Evolutionary conservation across 2,113 vertebrate species (phyloP), one percentile per base, ranked within the genome.

Genomic region (Nothoprocta perdicaria): DNA sequence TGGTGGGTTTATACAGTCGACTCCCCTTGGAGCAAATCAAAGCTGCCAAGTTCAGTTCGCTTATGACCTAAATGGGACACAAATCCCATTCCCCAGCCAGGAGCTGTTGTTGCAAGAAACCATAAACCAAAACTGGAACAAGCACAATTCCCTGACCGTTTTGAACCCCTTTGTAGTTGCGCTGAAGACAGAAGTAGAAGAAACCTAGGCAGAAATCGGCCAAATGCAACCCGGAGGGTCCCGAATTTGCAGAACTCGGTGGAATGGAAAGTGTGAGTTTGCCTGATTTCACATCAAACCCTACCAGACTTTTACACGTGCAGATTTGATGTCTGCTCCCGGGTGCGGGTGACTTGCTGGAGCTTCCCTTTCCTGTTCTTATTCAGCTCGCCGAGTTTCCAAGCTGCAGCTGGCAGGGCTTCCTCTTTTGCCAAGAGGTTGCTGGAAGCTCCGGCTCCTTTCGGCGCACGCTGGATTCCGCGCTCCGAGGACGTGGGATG

Each of bases 281-380:
- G 68, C 68, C 41, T 27, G 6, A 6, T 9, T 80, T 41, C 17
- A 31, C 3, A 2, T 71, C 46, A 80, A 43, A 50, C 0, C 29
- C 2, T n/a, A 40, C 76, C 0, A 0, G 80, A 16, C 22, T 35
- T 86, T 85, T 88, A 88, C 80, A 71, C 24, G 24, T 6, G 31
- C 0, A 1, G 68, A 33, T 62, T 40, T 43, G 63, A 23, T 83
- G 84, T 65, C 88, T 84, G 62, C 26, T 65, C 61, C 69, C 73
- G 83, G 23, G 74, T 78, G 38, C 27, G 31, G 33, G 58, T 33
- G 74, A 58, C 76, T 78, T 45, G 18, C 48, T 90, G 71, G 65
- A 82, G 86, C 90, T 95, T 94, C 90, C 86, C 74, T 91, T 87
- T 93, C 86, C 88, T 52, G 0, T 80, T 95, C 86, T 94, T 88